Percentiles rank a stretch among this genome's conserved stretches.
phyloP scores from a whole-genome alignment of 2,797 vertebrate genomes.

The Xenopus petersii region DNA sequence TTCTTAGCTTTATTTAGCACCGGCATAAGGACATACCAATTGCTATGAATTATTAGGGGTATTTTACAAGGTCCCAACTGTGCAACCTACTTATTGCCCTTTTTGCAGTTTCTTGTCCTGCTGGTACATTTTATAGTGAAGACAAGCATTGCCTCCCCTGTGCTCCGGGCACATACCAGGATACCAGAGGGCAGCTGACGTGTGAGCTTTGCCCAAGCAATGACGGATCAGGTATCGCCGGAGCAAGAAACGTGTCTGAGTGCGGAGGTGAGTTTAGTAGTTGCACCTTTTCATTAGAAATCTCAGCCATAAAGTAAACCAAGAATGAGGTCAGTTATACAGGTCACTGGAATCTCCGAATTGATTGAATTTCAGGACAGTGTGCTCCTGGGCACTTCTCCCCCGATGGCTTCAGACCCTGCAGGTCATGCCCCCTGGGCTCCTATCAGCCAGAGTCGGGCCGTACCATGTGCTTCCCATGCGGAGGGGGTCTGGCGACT shows the following conservation, averaged over 20 bases:
- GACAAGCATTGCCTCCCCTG: constrained; percentile 81
- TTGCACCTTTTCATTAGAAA: no score
- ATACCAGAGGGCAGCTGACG: constrained; percentile 82
- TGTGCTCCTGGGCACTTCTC: constrained; percentile 87
- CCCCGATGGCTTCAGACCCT: constrained; percentile 85
- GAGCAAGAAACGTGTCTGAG: constrained; percentile 86
- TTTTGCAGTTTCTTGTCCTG: constrained; percentile 77
- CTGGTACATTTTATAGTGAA: constrained; percentile 87
- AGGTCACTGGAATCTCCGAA: no score
- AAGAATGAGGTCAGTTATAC: no score
- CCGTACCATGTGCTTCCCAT: constrained; percentile 86
- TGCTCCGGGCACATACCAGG: constrained; percentile 85
- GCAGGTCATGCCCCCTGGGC: constrained; percentile 77
- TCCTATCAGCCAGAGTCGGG: constrained; percentile 86
- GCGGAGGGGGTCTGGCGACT: constrained; percentile 88
- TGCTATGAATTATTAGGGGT: no score
- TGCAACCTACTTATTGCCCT: constrained; percentile 25
- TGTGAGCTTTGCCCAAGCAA: constrained; percentile 89
- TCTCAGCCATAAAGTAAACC: no score
- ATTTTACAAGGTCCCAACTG: no score
- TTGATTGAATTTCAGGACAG: constrained; percentile 71
- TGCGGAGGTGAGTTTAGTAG: constrained; percentile 79
- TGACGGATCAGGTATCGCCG: constrained; percentile 75
- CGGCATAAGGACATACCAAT: no score
- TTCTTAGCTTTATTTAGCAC: no score